Conservation (phyloP, 1,140 invertebrate genomes). For the Piezodorus guildinii region DNA sequence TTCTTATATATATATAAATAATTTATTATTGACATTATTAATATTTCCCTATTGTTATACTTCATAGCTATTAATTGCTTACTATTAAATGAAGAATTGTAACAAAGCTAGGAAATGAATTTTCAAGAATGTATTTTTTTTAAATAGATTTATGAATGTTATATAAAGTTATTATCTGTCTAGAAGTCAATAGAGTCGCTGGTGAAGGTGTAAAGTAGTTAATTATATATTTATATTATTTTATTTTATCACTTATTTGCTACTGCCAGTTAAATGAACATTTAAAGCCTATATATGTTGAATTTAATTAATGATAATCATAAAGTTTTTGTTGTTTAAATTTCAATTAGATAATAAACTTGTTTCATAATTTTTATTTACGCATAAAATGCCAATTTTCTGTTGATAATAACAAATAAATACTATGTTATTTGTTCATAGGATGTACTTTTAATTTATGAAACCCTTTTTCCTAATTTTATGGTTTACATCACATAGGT, state of each 20-base stretch:
- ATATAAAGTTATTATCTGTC: slow-evolving; percentile 18
- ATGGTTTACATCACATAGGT: no score
- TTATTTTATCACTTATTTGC: slow-evolving; percentile 12
- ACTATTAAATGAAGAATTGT: slow-evolving; percentile 17
- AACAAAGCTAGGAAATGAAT: slow-evolving; percentile 17
- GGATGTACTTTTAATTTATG: no score
- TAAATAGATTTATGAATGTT: slow-evolving; percentile 23
- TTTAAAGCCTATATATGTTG: slow-evolving; percentile 4
- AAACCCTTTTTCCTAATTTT: no score
- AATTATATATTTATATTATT: slow-evolving; percentile 7
- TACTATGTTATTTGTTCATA: no score
- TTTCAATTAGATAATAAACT: slow-evolving; percentile 13
- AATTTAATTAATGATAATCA: not conserved
- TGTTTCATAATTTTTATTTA: slow-evolving; percentile 13
- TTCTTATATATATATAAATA: slow-evolving; percentile 18
- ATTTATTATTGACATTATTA: slow-evolving; percentile 20
- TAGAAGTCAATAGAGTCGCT: slow-evolving; percentile 16
- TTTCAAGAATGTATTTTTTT: slow-evolving; percentile 22
- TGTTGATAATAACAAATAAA: slow-evolving; percentile 2
- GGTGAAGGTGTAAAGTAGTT: slow-evolving; percentile 17
- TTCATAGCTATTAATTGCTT: slow-evolving; percentile 20
- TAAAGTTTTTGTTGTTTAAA: slow-evolving; percentile 11
- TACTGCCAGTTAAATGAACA: slow-evolving; percentile 10
- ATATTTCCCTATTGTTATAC: slow-evolving; percentile 18
- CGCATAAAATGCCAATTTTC: slow-evolving; percentile 13